Evolutionary conservation across 2,113 vertebrate genomes (phyloP).

Genomic region (Urocolius indicus): DNA sequence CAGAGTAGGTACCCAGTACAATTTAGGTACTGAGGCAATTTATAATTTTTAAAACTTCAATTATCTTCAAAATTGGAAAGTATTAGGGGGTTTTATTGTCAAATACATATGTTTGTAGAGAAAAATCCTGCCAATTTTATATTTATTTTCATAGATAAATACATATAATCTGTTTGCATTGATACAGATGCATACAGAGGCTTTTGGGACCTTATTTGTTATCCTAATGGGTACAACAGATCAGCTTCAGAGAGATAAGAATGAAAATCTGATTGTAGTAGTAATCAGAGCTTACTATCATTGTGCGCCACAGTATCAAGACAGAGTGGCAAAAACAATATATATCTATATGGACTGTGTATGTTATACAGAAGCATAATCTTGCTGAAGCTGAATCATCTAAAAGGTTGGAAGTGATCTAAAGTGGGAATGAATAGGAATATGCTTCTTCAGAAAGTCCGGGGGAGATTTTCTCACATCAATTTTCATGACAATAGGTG

Average conservation of each 20-base stretch:
- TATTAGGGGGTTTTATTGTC: neutral
- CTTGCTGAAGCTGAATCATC: neutral
- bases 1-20: neutral
- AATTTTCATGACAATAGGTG: slow-evolving; percentile 35
- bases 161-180: neutral
- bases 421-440: neutral
- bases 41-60: neutral
- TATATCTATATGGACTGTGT: neutral
- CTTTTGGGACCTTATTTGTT: neutral
- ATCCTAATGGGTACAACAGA: neutral
- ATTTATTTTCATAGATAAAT: neutral
- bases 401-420: neutral
- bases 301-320: neutral
- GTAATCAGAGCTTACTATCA: neutral
- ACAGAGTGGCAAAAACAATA: neutral
- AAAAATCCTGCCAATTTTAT: neutral
- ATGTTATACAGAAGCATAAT: neutral
- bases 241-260: neutral
- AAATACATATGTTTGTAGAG: neutral
- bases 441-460: neutral
- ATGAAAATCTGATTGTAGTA: neutral
- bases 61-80: neutral
- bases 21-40: neutral
- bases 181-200: neutral
- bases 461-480: neutral